Evolutionary conservation across 1,140 invertebrate species (phyloP).

Genomic region (Caenorhabditis briggsae): DNA sequence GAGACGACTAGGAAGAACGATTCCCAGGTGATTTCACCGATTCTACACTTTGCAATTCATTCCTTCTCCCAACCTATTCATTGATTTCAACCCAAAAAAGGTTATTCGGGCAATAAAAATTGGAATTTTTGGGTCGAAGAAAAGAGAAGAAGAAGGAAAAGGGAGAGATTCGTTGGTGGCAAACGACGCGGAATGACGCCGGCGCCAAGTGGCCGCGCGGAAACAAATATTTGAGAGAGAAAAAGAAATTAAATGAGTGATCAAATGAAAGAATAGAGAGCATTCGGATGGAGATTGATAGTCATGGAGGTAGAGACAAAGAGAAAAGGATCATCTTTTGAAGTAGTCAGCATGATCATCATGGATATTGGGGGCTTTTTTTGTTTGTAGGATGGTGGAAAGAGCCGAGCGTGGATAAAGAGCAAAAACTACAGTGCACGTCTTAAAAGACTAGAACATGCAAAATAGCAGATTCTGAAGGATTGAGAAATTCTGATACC

Average conservation of each 20-base stretch:
- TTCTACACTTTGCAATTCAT: no score
- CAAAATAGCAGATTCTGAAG: no score
- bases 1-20: neutral
- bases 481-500: no score
- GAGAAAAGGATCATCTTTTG: slow-evolving; percentile 10
- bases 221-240: slow-evolving; percentile 27
- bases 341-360: neutral
- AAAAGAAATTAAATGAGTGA: neutral
- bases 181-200: slow-evolving; percentile 51
- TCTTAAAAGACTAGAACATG: no score
- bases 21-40: slow-evolving; percentile 10
- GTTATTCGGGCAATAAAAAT: slow-evolving; percentile 7
- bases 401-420: no score
- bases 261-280: neutral
- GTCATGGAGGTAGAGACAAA: neutral
- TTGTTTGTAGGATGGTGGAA: slow-evolving; percentile 14
- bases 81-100: no score
- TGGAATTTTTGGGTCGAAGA: neutral
- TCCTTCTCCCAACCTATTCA: no score
- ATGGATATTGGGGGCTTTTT: neutral
- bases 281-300: neutral
- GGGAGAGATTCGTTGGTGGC: neutral
- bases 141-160: neutral
- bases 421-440: no score
- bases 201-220: slow-evolving; percentile 41